Evolutionary conservation across 2,113 vertebrate genomes (phyloP), one percentile per base, ranked within the genome.

Genomic region (Rhinopithecus roxellana): DNA sequence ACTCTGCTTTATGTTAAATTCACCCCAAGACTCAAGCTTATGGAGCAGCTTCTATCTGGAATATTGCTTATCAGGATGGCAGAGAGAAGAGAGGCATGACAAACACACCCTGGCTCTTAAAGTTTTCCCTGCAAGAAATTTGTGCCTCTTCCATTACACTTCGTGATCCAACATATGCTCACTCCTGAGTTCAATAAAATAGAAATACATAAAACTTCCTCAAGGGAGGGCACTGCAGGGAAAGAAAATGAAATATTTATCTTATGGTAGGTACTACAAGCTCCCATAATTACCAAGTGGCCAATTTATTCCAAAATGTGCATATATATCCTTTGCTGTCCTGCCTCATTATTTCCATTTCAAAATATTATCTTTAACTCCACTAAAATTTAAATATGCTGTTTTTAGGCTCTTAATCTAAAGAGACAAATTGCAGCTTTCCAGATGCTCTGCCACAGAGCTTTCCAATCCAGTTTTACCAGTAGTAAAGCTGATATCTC

Each of bases 391-490:
- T 93, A 95, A 79, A 69, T 74, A 61, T 17, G 3, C 40, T 69
- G 59, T 17, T 69, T 61, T 59, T 16, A 82, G 20, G 3, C 48
- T 74, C 30, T 55, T 67, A 43, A 59, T 70, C 84, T 72, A 9
- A 67, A 67, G 13, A 93, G 45, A 59, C 22, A 45, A 83, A 87
- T 45, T 77, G 4, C 18, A 69, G 7, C 59, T 96, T 94, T 92
- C 69, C 5, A 69, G 8, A 30, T 74, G 22, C 82, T 82, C 52
- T 69, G 11, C 27, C 64, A 48, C 72, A 77, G 30, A 89, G 52
- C 12, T 88, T 89, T 82, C 35, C 8, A 72, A 43, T 72, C 2
- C 7, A 59, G 9, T 81, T 52, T 52, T 59, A 40, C 17, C 45
- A 64, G 1, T 45, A 81, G 5, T 82, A 92, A 82, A 90, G 20